A percentile compares a stretch with the other conserved stretches of the same genome.
phyloP scores from a whole-genome alignment of 2,888 invertebrate genomes.

The Copidosoma aretas region DNA sequence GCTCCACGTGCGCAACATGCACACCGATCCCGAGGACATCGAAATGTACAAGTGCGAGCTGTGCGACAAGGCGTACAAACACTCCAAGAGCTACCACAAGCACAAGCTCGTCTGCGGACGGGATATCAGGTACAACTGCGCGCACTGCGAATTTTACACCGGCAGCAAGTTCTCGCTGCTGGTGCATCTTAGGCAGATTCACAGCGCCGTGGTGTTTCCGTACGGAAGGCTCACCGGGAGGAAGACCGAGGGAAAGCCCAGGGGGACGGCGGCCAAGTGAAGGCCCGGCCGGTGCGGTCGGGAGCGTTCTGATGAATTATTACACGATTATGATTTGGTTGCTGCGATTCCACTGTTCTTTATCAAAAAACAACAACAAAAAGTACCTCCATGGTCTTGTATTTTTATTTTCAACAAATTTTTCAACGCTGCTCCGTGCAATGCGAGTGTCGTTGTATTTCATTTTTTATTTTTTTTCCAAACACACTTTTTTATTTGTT shows the following conservation, averaged over 20 bases:
- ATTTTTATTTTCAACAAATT: too few species aligned
- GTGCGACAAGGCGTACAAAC: slow-evolving; percentile 17
- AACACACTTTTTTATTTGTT: too few species aligned
- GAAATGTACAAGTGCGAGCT: not conserved
- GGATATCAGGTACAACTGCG: slow-evolving; percentile 1
- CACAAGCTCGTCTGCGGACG: slow-evolving; percentile 6
- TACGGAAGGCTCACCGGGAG: not conserved
- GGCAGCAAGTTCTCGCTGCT: not conserved
- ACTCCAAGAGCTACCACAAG: slow-evolving; percentile 1
- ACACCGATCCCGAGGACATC: not conserved
- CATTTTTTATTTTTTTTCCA: too few species aligned
- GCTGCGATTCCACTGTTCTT: too few species aligned
- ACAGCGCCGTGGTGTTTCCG: not conserved
- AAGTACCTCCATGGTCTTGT: too few species aligned
- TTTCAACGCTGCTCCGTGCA: too few species aligned
- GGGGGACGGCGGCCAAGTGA: slow-evolving; percentile 5
- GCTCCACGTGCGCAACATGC: slow-evolving; percentile 13
- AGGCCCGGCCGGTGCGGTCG: too few species aligned
- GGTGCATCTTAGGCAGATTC: slow-evolving; percentile 2
- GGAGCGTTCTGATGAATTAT: too few species aligned
- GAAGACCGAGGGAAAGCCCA: slow-evolving; percentile 11
- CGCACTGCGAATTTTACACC: slow-evolving; percentile 15
- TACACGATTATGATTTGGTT: too few species aligned
- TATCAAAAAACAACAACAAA: too few species aligned
- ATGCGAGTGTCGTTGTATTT: too few species aligned